phyloP scores from a whole-genome alignment of 2,113 vertebrate species.

The Stercorarius parasiticus region DNA sequence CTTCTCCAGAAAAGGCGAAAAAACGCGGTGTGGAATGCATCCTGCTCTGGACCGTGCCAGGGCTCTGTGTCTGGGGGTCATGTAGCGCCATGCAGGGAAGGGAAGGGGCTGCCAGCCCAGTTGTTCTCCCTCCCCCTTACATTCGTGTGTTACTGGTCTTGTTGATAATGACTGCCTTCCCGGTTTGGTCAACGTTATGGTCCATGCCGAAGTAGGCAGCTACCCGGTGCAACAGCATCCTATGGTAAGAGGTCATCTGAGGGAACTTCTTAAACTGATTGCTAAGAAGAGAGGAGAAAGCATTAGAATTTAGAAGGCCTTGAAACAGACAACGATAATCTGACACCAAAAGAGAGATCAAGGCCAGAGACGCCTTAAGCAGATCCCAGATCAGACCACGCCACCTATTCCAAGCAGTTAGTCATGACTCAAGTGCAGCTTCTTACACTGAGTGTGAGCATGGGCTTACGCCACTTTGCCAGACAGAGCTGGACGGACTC shows the following conservation, averaged over 20 bases:
- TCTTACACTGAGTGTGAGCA: neutral
- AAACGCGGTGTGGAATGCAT: neutral
- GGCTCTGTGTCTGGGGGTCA: neutral
- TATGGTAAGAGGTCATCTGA: constrained; percentile 99
- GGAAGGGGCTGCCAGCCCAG: neutral
- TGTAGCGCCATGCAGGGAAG: neutral
- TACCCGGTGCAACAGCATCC: constrained; percentile 97
- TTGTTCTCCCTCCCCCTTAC: constrained; percentile 74
- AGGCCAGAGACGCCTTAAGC: neutral
- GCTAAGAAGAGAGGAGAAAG: constrained; percentile 68
- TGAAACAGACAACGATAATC: neutral
- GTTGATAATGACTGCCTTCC: constrained; percentile 99
- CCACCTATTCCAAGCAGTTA: neutral
- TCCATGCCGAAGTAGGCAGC: constrained; percentile 99
- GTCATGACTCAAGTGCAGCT: neutral
- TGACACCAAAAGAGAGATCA: neutral
- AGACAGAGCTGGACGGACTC: neutral
- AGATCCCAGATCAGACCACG: neutral
- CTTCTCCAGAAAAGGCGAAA: neutral
- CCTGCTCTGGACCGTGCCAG: neutral
- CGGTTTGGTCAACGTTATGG: constrained; percentile 98
- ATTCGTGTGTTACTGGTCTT: constrained; percentile 98
- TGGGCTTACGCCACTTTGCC: neutral
- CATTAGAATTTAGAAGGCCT: neutral
- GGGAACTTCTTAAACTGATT: constrained; percentile 99